Base-by-base conservation (phyloP, 2,888 invertebrate genomes). In the Asteroscopus sphinx region DNA sequence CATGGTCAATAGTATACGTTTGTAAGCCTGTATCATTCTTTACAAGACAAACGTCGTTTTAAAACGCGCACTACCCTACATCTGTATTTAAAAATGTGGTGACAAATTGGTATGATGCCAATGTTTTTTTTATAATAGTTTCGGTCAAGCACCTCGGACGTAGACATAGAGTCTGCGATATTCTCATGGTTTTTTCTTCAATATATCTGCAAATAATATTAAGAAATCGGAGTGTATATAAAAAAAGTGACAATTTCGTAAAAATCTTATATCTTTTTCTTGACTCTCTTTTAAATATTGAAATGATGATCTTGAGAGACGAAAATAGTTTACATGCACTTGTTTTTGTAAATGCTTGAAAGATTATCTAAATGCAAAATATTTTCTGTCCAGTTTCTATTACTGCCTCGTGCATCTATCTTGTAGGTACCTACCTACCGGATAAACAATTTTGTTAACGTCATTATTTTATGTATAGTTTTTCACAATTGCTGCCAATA, bases 111-210 rank as follows among this genome's bases (percentile, higher is more conserved):
- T 76, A 26, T 30, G 3, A 15, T 70, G 82, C 82, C 82, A 82
- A 78, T 49, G n/a, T 70, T 70, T 73, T 48, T 72, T 76, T 48
- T 47, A 53, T 70, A 61, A 71, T 66, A 55, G 65, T 70, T 76
- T 69, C 65, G 79, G 81, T 81, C 80, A 82, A 81, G 65, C 64
- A 80, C 82, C 80, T 76, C 72, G 42, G 47, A 35, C 46, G 49
- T 51, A 78, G 80, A 77, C 80, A 66, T 13, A 42, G 48, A 71
- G 80, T 74, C 80, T 75, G 49, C 70, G 37, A 59, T 56, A 59
- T 47, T 54, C 26, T 45, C 33, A 49, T 62, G 65, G 53, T 66
- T 56, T 64, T 51, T 60, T 51, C 59, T 56, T 32, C 15, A 33
- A 52, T 42, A 54, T 41, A 54, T 53, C 51, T 49, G 44, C 46